These are phyloP conservation scores for Crypturellus tataupa DNA, from an alignment of 2,797 vertebrate genomes.

Conservation along the genomic window DNA sequence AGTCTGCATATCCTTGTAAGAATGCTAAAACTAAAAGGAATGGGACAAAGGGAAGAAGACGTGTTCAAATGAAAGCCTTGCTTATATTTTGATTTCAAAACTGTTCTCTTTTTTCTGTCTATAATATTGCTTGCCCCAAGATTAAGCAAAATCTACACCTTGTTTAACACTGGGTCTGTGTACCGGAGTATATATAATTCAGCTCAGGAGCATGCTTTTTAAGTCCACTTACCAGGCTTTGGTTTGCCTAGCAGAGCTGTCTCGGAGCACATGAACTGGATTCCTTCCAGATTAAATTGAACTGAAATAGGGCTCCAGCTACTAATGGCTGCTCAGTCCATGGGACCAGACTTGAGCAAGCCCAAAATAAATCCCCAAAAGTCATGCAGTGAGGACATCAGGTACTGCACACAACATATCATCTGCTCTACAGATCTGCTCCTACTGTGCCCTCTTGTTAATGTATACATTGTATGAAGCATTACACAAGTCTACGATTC, in stretches of 20 bases:
- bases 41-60: background rate
- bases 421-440: background rate
- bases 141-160: background rate
- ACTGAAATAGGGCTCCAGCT: background rate
- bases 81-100: background rate
- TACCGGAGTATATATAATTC: background rate
- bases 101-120: background rate
- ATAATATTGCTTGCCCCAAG: background rate
- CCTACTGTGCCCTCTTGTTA: background rate
- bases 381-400: background rate
- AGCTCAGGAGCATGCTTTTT: background rate
- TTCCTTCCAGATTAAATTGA: background rate
- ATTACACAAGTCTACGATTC: rapidly evolving
- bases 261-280: background rate
- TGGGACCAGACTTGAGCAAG: background rate
- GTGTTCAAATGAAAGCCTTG: background rate
- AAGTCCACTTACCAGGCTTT: background rate
- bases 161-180: background rate
- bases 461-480: background rate
- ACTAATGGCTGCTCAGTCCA: rapidly evolving
- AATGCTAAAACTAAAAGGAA: conserved; percentile 6
- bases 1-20: background rate
- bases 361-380: background rate
- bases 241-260: background rate
- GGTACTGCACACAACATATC: background rate